Base-by-base conservation (phyloP, 2,113 vertebrate species). In the Pseudolaguvia tuberculata region DNA sequence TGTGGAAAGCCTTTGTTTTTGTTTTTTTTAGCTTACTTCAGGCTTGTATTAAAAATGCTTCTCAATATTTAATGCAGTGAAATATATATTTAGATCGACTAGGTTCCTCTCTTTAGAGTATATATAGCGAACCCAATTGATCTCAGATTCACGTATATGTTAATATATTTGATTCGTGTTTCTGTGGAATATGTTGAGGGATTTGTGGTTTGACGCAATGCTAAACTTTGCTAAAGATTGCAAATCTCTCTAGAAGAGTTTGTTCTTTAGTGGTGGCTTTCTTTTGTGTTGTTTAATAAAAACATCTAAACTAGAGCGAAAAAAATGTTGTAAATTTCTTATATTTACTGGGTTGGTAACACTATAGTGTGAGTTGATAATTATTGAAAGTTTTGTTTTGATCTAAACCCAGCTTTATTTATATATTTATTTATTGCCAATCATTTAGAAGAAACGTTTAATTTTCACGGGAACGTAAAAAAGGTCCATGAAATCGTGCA, bases 171-270 rank as follows among this genome's bases (percentile, higher is more conserved):
- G 73, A 35, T 68, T 2, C 50, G 31, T 59, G 20, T 31, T 66
- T 53, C 23, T 35, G n/a, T 47, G 21, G 8, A 2, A 56, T 55
- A 56, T 56, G 31, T 70, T 56, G 42, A 25, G 31, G 5, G 27
- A 53, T 25, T 75, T n/a, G 59, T 65, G 13, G 35, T 52, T 52
- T 15, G 31, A 55, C 21, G 51, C 61, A 27, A 65, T 55, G 29
- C 31, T 65, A 53, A 58, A 74, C 48, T 75, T 31, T 13, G n/a
- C n/a, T n/a, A n/a, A n/a, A n/a, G n/a, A n/a, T n/a, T 4, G 39
- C 45, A 23, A 57, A 6, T 48, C 57, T 23, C 57, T 57, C 50
- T 27, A 14, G 9, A 47, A 29, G 4, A 12, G 23, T 45, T 51
- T 61, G 20, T 52, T 39, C 58, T 52, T 48, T 17, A 18, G 3